phyloP scores from a whole-genome alignment of 2,113 vertebrate species.

The Nothobranchius furzeri region DNA sequence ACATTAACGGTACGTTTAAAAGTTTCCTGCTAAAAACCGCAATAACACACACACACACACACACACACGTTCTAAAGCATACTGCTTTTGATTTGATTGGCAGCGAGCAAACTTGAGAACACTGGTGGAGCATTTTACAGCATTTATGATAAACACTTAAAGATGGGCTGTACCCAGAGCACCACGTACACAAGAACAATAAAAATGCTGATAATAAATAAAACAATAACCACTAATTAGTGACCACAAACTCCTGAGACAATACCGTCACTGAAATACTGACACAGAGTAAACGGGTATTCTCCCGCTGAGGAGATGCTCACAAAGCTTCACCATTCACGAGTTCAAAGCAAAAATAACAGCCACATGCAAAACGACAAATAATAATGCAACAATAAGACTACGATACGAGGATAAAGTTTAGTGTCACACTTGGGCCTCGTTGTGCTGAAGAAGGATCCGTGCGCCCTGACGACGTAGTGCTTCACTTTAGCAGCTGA shows the following conservation, averaged over 20 bases:
- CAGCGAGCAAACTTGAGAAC: constrained; percentile 75
- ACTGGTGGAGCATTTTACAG: constrained; percentile 56
- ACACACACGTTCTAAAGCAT: constrained; percentile 59
- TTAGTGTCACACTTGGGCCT: constrained; percentile 61
- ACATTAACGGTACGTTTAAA: constrained; percentile 52
- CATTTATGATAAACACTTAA: constrained; percentile 44
- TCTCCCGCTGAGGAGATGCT: constrained; percentile 45
- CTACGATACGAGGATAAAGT: constrained; percentile 59
- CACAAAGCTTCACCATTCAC: constrained; percentile 41
- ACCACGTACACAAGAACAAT: constrained; percentile 52
- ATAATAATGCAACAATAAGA: constrained; percentile 65
- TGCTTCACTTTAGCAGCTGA: constrained; percentile 38
- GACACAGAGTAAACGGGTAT: constrained; percentile 67
- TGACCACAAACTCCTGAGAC: constrained; percentile 74
- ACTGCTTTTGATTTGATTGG: constrained; percentile 78
- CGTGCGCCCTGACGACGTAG: constrained; percentile 30
- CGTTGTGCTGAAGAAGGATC: constrained; percentile 43
- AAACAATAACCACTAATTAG: constrained; percentile 48
- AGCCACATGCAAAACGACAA: constrained; percentile 72
- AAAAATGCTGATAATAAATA: constrained; percentile 70
- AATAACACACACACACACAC: constrained; percentile 35
- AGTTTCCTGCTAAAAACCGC: constrained; percentile 47
- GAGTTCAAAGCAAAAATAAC: constrained; percentile 21
- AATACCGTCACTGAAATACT: constrained; percentile 74
- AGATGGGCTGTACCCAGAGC: constrained; percentile 23